Base-by-base conservation (phyloP, 2,797 vertebrate genomes). In the Masticophis lateralis region DNA sequence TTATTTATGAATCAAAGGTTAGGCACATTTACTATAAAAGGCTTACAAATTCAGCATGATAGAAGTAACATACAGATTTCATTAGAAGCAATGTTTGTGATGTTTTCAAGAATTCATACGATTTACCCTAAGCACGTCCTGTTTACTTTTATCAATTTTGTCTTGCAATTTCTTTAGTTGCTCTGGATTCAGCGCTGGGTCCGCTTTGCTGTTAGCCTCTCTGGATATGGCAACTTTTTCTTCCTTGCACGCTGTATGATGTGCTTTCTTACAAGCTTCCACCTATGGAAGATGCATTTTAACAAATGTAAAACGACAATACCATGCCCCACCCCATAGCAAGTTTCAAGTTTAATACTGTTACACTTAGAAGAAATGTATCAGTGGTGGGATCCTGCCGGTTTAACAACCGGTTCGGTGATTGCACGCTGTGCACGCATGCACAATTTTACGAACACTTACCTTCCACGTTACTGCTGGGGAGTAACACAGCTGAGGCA, bases 131-230 rank as follows among this genome's bases (percentile, higher is more conserved):
- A 99, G 98, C 14, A 98, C 97, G 79, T 99, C 99, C 97, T 99
- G 99, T 93, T 99, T 99, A 97, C 98, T 99, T 93, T 98, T 99
- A 95, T 99, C 99, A 96, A 99, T 98, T 97, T 99, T 99, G 97
- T 99, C 99, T 95, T 99, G 99, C 25, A 99, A 97, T 95, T 99
- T 99, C 98, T 99, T 99, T 89, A 98, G 98, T 32, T 98, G 98
- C 1, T 99, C 99, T 0, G 99, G 98, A 96, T 99, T 99, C 94
- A 98, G 98, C 79, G 98, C 98, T 69, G 98, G 99, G 91, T 99
- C 99, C 32, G 99, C 98, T 95, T 99, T 99, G 97, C 99, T 99
- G 94, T 98, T 99, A 88, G 95, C 98, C 96, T 99, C 99, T 90
- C 99, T 97, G 90, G 98, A 99, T 92, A 98, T 94, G 60, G 99